Percentiles rank a stretch among this genome's conserved stretches.
Evolutionary conservation across 2,888 invertebrate genomes (phyloP).

Genomic region (Physocephala rufipes): DNA sequence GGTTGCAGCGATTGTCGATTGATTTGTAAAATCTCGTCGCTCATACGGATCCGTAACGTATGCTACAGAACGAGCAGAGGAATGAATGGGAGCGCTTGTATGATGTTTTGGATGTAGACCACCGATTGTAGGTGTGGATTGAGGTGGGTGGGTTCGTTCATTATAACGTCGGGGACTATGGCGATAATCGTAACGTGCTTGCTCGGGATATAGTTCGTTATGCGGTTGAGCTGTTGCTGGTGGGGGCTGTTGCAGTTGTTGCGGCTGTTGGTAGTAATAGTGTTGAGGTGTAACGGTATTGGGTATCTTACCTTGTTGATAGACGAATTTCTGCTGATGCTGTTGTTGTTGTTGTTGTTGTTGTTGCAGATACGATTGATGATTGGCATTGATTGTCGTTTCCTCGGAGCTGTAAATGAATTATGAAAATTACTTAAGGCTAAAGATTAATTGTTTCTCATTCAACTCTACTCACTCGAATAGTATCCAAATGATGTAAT

Average conservation of each 20-base stretch:
- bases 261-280: slow-evolving; percentile 42
- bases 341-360: slow-evolving; percentile 40
- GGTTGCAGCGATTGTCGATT: slow-evolving; percentile 53
- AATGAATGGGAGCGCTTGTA: slow-evolving; percentile 15
- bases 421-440: background rate
- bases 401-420: slow-evolving; percentile 59
- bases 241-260: slow-evolving; percentile 49
- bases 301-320: slow-evolving; percentile 40
- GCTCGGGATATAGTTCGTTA: slow-evolving; percentile 59
- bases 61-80: slow-evolving; percentile 56
- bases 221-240: slow-evolving; percentile 40
- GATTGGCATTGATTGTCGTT: slow-evolving; percentile 61
- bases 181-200: slow-evolving; percentile 59
- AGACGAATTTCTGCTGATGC: slow-evolving; percentile 52
- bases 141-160: slow-evolving; percentile 54
- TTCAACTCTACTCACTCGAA: slow-evolving; percentile 80
- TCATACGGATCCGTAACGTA: slow-evolving; percentile 65
- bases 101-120: slow-evolving; percentile 50
- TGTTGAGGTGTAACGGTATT: slow-evolving; percentile 37
- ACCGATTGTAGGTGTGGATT: slow-evolving; percentile 51
- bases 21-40: slow-evolving; percentile 63
- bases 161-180: slow-evolving; percentile 64
- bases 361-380: slow-evolving; percentile 39
- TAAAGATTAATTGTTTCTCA: background rate
- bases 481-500: slow-evolving; percentile 91